These are phyloP conservation scores for Typhlichthys eigenmanni DNA, from an alignment of 2,797 vertebrate species.

Conservation along the genomic window DNA sequence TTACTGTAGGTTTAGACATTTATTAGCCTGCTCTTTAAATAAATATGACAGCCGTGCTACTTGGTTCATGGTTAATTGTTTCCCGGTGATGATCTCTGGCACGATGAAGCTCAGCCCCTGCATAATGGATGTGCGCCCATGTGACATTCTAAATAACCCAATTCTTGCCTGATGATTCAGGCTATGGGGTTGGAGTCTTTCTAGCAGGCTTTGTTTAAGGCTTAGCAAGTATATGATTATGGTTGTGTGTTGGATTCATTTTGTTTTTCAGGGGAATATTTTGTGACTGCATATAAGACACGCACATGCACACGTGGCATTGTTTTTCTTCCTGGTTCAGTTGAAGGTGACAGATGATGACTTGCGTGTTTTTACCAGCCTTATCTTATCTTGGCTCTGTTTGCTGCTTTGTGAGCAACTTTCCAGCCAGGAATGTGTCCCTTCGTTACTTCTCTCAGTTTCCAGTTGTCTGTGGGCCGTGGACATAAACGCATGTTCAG, in stretches of 20 bases:
- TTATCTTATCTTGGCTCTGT: constrained; percentile 47
- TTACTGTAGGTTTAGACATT: constrained; percentile 43
- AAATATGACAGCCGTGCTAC: constrained; percentile 38
- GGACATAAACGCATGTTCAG: constrained; percentile 18
- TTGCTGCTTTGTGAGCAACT: constrained; percentile 24
- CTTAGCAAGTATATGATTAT: background rate
- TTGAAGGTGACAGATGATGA: constrained; percentile 32
- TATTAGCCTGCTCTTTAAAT: constrained; percentile 21
- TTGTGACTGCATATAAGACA: constrained; percentile 6
- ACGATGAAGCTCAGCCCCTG: constrained; percentile 44
- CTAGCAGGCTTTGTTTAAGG: background rate
- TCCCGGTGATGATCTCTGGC: constrained; percentile 45
- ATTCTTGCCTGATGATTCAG: constrained; percentile 25
- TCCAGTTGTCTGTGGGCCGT: background rate
- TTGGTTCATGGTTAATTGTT: constrained; percentile 51
- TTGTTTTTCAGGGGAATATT: constrained; percentile 5
- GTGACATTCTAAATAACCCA: constrained; percentile 52
- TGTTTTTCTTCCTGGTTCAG: constrained; percentile 19
- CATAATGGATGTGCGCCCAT: constrained; percentile 56
- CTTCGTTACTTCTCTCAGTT: constrained; percentile 5
- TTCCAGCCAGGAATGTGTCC: constrained; percentile 15
- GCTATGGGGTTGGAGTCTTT: constrained; percentile 4
- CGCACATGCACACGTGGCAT: constrained; percentile 1
- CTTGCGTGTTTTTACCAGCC: constrained; percentile 27
- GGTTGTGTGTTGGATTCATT: background rate